These are phyloP conservation scores for Hermetia illucens DNA, from an alignment of 1,140 invertebrate genomes.

Conservation along the genomic window DNA sequence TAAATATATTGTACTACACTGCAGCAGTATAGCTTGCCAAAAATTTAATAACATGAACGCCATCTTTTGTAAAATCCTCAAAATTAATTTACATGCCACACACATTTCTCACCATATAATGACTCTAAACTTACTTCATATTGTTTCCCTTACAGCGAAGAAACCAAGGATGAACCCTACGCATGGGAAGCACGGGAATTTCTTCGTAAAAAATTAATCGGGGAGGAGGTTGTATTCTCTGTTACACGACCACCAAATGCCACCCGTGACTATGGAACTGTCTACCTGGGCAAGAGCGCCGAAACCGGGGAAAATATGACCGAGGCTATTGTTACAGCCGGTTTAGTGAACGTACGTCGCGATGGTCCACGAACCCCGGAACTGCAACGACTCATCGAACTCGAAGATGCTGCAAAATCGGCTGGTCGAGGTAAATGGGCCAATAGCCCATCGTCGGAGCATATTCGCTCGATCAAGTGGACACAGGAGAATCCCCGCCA, in stretches of 20 bases:
- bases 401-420: constrained; percentile 83
- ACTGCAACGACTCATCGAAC: constrained; percentile 53
- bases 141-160: constrained; percentile 36
- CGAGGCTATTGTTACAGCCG: constrained; percentile 74
- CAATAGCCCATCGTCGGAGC: constrained; percentile 36
- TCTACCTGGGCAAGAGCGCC: constrained; percentile 73
- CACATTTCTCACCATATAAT: not conserved
- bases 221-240: constrained; percentile 72
- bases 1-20: too few relatives aligned
- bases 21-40: too few relatives aligned
- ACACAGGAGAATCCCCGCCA: constrained; percentile 64
- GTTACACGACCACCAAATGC: constrained; percentile 56
- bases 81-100: not conserved
- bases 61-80: too few relatives aligned
- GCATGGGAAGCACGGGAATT: constrained; percentile 95
- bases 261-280: constrained; percentile 72
- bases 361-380: constrained; percentile 51
- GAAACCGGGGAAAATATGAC: constrained; percentile 71
- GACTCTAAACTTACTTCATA: too few relatives aligned
- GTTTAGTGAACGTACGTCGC: constrained; percentile 69
- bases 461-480: constrained; percentile 80
- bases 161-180: constrained; percentile 80
- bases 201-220: constrained; percentile 81
- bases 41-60: too few relatives aligned
- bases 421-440: constrained; percentile 79